Conservation (phyloP, 2,113 vertebrate genomes). For the Nothoprocta perdicaria region DNA sequence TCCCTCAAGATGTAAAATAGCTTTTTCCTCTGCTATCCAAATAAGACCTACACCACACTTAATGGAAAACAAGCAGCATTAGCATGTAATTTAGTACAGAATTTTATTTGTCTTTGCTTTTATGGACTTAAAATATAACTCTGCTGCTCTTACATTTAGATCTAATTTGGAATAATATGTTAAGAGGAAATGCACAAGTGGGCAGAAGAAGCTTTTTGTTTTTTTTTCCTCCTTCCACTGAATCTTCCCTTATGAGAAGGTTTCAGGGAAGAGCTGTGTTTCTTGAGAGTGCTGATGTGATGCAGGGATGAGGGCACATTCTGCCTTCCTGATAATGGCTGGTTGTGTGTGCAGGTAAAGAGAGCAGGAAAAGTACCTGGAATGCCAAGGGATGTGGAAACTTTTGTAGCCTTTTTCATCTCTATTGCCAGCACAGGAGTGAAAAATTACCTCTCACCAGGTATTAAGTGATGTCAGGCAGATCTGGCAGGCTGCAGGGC, state of each 20-base stretch:
- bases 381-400: not conserved
- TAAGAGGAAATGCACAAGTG: not conserved
- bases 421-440: rapidly evolving
- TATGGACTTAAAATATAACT: not conserved
- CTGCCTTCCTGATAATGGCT: too few relatives aligned
- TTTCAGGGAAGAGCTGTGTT: not conserved
- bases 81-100: not conserved
- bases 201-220: not conserved
- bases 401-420: not conserved
- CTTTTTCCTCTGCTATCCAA: not conserved
- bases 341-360: not conserved
- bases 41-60: not conserved
- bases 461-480: not conserved
- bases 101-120: not conserved
- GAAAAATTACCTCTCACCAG: not conserved
- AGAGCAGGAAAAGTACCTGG: not conserved
- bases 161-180: not conserved
- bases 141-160: not conserved
- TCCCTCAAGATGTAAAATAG: not conserved
- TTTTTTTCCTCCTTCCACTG: not conserved
- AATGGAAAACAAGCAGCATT: not conserved
- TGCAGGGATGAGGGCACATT: not conserved
- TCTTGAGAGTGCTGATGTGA: not conserved
- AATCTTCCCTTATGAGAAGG: not conserved
- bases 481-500: not conserved